phyloP scores from a whole-genome alignment of 2,113 vertebrate species.

The Pluvianellus socialis region DNA sequence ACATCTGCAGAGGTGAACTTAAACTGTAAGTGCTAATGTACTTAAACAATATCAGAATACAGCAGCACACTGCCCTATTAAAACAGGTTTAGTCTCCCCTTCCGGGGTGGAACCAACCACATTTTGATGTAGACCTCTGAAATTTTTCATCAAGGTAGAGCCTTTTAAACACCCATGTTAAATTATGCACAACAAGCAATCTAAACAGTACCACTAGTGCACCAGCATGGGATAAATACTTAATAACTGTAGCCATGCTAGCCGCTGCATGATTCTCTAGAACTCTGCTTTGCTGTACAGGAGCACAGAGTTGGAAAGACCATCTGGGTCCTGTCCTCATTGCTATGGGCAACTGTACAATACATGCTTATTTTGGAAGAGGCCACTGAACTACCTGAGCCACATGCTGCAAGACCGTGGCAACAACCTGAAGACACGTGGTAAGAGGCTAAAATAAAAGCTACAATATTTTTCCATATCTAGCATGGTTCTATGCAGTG shows the following conservation, averaged over 20 bases:
- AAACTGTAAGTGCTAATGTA: background rate
- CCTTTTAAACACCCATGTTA: constrained; percentile 4
- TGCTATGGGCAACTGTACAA: background rate
- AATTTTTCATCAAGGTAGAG: background rate
- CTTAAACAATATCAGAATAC: background rate
- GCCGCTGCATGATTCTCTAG: background rate
- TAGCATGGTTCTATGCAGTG: background rate
- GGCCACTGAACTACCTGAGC: background rate
- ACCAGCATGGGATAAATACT: background rate
- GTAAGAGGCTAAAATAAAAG: background rate
- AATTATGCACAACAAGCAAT: background rate
- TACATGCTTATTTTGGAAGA: background rate
- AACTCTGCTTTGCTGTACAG: background rate
- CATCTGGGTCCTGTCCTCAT: background rate
- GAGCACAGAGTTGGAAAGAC: background rate
- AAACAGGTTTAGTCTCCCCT: background rate
- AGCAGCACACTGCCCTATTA: background rate
- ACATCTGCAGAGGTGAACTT: background rate
- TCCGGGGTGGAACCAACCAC: background rate
- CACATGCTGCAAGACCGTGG: background rate
- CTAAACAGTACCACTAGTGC: background rate
- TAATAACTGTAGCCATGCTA: background rate
- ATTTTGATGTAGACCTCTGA: background rate
- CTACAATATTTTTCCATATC: background rate
- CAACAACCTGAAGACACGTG: background rate